Conservation (phyloP, 2,888 invertebrate species). For the Xylota segnis region DNA sequence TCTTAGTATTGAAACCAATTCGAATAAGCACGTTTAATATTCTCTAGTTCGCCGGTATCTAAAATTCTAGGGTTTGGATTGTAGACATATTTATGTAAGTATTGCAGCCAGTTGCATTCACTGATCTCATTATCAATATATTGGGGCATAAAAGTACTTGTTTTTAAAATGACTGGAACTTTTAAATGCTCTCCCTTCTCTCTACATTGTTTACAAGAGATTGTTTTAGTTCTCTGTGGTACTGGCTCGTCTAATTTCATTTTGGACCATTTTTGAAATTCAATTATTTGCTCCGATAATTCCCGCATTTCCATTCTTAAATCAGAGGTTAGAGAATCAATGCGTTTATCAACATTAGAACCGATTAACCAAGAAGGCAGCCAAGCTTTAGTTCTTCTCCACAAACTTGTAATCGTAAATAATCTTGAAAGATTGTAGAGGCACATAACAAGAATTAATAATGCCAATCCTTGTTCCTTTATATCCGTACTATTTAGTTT, state of each 20-base stretch:
- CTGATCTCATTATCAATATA: not conserved
- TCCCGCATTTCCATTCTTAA: slow-evolving; percentile 51
- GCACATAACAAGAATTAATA: slow-evolving; percentile 36
- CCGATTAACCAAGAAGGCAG: slow-evolving; percentile 4
- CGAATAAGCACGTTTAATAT: slow-evolving; percentile 49
- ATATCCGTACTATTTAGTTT: not conserved
- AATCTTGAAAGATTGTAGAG: slow-evolving; percentile 52
- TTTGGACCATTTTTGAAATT: slow-evolving; percentile 50
- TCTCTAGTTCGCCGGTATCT: slow-evolving; percentile 55
- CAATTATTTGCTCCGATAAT: slow-evolving; percentile 42
- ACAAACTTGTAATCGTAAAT: not conserved
- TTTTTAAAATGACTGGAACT: not conserved
- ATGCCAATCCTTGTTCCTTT: slow-evolving; percentile 24
- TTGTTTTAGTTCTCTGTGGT: not conserved
- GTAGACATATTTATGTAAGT: slow-evolving; percentile 59
- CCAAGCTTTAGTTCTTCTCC: slow-evolving; percentile 11
- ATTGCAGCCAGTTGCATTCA: slow-evolving; percentile 56
- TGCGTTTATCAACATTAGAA: not conserved
- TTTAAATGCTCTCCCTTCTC: not conserved
- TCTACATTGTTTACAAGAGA: not conserved
- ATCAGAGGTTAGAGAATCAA: slow-evolving; percentile 30
- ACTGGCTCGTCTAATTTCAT: not conserved
- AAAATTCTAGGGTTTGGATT: slow-evolving; percentile 57
- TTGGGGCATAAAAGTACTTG: not conserved
- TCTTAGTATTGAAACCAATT: slow-evolving; percentile 34